These are phyloP conservation scores for Paraescarpia echinospica DNA, from an alignment of 1,140 invertebrate species.

Conservation along the genomic window DNA sequence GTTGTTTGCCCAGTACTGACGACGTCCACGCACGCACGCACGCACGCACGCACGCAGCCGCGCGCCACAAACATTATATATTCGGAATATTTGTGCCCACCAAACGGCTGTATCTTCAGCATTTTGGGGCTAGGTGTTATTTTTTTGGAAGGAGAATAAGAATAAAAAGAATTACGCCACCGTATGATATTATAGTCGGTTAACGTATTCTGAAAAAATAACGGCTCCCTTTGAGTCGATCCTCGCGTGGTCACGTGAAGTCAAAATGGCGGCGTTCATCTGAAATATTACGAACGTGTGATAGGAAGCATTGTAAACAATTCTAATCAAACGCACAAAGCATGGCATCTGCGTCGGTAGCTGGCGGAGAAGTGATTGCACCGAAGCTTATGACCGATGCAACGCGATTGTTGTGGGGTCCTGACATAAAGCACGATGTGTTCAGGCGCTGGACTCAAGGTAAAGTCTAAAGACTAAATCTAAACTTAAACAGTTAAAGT, in stretches of 20 bases:
- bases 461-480: slow-evolving; percentile 47
- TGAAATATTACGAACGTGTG: background rate
- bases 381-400: background rate
- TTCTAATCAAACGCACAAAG: background rate
- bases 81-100: too few species aligned
- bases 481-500: background rate
- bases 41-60: too few species aligned
- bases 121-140: too few species aligned
- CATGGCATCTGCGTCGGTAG: background rate
- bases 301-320: background rate
- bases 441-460: slow-evolving; percentile 88
- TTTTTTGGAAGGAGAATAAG: too few species aligned
- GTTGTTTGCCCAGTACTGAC: too few species aligned
- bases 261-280: background rate
- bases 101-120: too few species aligned
- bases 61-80: too few species aligned
- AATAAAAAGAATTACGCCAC: too few species aligned
- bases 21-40: too few species aligned
- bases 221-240: background rate
- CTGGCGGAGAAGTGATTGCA: background rate
- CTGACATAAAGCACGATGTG: slow-evolving; percentile 78
- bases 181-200: too few species aligned
- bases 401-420: slow-evolving; percentile 70
- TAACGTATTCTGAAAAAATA: background rate
- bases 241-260: background rate